Conservation (phyloP, 2,888 invertebrate species). For the Aporophyla lueneburgensis region DNA sequence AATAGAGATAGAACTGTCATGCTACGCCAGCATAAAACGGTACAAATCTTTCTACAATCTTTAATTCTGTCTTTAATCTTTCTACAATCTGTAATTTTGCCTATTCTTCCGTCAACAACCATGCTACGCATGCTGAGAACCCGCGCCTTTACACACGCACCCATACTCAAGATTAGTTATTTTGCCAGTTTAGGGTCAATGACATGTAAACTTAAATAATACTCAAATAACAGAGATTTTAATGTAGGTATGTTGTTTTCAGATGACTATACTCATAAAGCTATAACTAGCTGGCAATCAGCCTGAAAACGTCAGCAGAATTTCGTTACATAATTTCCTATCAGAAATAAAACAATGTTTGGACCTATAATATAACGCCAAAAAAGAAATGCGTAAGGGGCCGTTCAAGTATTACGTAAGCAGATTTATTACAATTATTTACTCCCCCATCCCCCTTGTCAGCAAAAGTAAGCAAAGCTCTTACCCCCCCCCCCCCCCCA, state of each 20-base stretch:
- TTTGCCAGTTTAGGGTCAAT: slow-evolving; percentile 21
- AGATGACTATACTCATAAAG: slow-evolving; percentile 40
- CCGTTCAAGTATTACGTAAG: no score
- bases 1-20: no score
- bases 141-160: background rate
- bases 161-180: background rate
- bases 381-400: slow-evolving; percentile 24
- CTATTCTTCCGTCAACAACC: no score
- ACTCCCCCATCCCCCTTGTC: no score
- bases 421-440: no score
- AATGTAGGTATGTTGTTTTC: slow-evolving; percentile 8
- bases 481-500: no score
- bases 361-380: slow-evolving; percentile 26
- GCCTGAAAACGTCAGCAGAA: slow-evolving; percentile 45
- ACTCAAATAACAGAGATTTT: slow-evolving; percentile 18
- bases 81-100: no score
- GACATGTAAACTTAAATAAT: slow-evolving; percentile 14
- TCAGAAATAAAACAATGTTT: slow-evolving; percentile 30
- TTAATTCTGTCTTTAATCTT: no score
- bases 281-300: slow-evolving; percentile 35
- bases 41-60: no score
- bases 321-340: slow-evolving; percentile 40
- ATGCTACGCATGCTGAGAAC: no score
- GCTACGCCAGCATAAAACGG: no score
- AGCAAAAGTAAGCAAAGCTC: no score